A percentile compares a stretch with the other conserved stretches of the same genome.
Conservation (phyloP, 2,113 vertebrate genomes). For the Rhabdornis inornatus region DNA sequence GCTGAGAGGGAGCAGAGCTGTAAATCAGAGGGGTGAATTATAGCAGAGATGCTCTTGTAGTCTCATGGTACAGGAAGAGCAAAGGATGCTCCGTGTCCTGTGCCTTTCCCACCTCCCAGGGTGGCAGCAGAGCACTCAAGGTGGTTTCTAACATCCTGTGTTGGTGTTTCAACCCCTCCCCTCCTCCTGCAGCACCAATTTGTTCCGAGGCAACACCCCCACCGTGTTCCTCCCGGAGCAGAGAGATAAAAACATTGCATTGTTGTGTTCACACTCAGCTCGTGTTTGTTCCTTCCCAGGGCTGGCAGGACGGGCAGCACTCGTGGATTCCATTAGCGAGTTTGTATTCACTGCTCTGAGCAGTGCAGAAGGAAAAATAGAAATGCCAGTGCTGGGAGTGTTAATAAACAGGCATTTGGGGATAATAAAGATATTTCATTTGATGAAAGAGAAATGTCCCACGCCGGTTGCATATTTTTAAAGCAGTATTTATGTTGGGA, state of each 20-base stretch:
- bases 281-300: background rate
- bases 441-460: background rate
- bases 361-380: background rate
- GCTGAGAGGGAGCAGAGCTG: background rate
- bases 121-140: background rate
- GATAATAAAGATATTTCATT: background rate
- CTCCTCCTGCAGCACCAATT: background rate
- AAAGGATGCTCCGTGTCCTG: background rate
- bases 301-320: background rate
- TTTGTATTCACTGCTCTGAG: background rate
- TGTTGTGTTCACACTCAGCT: background rate
- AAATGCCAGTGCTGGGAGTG: background rate
- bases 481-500: background rate
- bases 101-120: background rate
- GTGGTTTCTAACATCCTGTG: background rate
- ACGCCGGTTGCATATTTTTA: background rate
- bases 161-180: background rate
- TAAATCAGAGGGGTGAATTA: background rate
- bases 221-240: accelerated
- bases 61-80: background rate
- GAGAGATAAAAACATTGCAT: background rate
- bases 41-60: background rate
- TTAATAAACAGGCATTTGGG: background rate
- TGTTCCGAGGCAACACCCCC: background rate
- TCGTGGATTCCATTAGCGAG: background rate